Evolutionary conservation across 1,140 invertebrate species (phyloP), one percentile per base, ranked within the genome.

Genomic region (Acromyrmex heyeri): DNA sequence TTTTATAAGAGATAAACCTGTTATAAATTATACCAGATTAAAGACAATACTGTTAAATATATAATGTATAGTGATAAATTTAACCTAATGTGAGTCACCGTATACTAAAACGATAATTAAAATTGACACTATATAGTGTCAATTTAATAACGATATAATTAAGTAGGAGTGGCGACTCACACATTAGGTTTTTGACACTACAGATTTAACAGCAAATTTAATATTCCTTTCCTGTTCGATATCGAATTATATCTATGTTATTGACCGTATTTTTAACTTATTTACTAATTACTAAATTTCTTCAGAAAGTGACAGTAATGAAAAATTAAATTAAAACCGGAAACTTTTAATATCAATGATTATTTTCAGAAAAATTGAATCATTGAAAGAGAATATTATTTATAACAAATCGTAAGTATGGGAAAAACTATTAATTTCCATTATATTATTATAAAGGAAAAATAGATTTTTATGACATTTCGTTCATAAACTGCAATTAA

Each of bases 1-100:
- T 81, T 50, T 57, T 34, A 48, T 73, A 48, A 73, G n/a, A 48
- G 57, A 18, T 18, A 44, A 18, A 14, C 3, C 21, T n/a, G 8
- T 59, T 61, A 55, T 18, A 53, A 59, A 83, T 73, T 73, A 34
- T 24, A n/a, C 55, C 24, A 79, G 18, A 67, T 55, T 53, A 3
- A 50, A 48, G 7, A 18, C 38, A 61, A 38, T 38, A 38, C 34
- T 38, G 34, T 7, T 38, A 38, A 38, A 8, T 38, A 7, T 38
- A 8, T 38, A 38, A 8, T 38, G 7, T 38, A 1, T 38, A 38
- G 0, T 6, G 34, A 1, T 7, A 38, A 38, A 38, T 38, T 7
- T 38, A 38, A 38, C 7, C 34, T 38, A 38, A 38, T 38, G 34
- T 7, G 7, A 38, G 34, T 38, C 34, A 0, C 6, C 34, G 34